Evolutionary conservation across 2,797 vertebrate species (phyloP), one percentile per base, ranked within the genome.

Genomic region (Poeciliopsis turneri): DNA sequence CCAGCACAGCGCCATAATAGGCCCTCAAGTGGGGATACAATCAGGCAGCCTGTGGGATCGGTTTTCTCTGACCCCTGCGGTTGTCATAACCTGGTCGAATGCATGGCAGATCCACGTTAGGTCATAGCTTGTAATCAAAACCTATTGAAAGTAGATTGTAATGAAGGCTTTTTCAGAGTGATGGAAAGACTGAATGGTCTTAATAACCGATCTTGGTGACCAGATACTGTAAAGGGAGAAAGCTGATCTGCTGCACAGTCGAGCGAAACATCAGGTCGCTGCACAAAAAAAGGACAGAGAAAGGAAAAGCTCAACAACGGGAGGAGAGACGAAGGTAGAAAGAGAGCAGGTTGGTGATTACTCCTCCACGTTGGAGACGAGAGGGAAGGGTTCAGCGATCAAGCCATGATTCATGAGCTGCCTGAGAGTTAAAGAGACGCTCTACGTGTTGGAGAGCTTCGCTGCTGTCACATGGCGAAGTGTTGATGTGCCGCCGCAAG

Each of bases 231-330:
- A 95, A 73, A 74, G 68, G 39, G 25, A 70, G 91, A 90, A 97
- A 97, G 88, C 91, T 95, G 90, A 95, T 93, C 84, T 96, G 95
- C 47, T 86, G 91, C 41, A 97, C 96, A 46, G 86, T 76, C 59
- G 96, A 97, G 78, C 92, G 95, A 94, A 97, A 97, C 92, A 95
- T 93, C n/a, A 91, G 93, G 86, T 94, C 94, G 90, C 96, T 96
- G 84, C 82, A 81, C 90, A 51, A 51, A 79, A 74, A 79, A 89
- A 89, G 82, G 78, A 71, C 76, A 84, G 79, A 78, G 68, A 57
- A 49, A 30, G 43, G 76, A 74, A 81, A 49, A 80, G 74, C 3
- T 81, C 86, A 77, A 66, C 76, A 51, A 74, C 84, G 61, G 76
- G 80, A 85, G 69, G 71, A 80, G 77, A 84, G 81, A 85, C 68